Base-by-base conservation (phyloP, 1,140 invertebrate species). In the Pararge aegeria region DNA sequence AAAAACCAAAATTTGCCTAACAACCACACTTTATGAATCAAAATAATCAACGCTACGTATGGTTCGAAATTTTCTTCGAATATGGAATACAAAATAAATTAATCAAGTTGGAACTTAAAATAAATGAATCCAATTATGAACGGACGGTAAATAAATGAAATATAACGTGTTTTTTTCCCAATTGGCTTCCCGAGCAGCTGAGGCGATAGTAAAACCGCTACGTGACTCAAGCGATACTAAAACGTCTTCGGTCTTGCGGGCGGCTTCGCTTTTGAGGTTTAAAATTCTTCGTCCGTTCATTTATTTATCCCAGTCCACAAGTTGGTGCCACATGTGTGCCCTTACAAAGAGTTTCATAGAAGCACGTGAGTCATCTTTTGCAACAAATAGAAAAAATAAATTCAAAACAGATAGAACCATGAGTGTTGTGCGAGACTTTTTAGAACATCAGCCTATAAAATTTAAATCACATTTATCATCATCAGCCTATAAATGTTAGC, bases 141-240 rank as follows among this genome's bases (percentile, higher is more conserved):
- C 10, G 37, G 24, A 27, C 18, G 34, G 29, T 54, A 54, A 60
- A 60, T 60, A 61, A 66, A 80, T 83, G 80, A 83, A 83, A 80
- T 80, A 83, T 80, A 77, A 80, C 58, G 54, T 44, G 54, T 77
- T 78, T 80, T 24, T 78, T 75, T 68, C 64, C 70, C 58, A 63
- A 78, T 80, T 78, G 73, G 66, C 70, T 59, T 15, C 18, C 52
- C 27, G 55, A 58, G 56, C 64, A 82, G 78, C 81, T 80, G 79
- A 82, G 79, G 54, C 71, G 78, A 78, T 66, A 72, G 77, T 84
- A 84, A 84, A 82, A 80, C 49, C 55, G 68, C 75, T 65, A 84
- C 81, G 81, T 84, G 81, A 74, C 68, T 64, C 34, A 61, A 58
- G 56, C 57, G 55, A 64, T 38, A 55, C 15, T 10, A 24, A 64